Conservation (phyloP, 2,888 invertebrate genomes). For the Apodemia hepburni region DNA sequence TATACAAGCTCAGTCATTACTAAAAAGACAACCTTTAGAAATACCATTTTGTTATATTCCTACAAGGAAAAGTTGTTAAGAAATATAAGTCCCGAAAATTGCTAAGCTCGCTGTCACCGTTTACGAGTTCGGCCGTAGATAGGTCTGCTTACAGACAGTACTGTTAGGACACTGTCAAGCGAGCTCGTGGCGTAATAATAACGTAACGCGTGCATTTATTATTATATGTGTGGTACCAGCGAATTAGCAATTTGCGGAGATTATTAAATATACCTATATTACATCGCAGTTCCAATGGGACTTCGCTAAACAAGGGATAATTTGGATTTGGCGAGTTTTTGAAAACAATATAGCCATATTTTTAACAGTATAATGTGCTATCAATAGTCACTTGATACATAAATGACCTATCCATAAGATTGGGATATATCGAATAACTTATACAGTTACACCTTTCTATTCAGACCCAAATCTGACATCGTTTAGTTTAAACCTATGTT, state of each 20-base stretch:
- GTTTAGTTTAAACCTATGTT: background rate
- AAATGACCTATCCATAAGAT: too few relatives aligned
- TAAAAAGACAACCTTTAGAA: slow-evolving; percentile 3
- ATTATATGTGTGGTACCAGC: background rate
- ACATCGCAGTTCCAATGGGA: background rate
- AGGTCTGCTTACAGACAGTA: too few relatives aligned
- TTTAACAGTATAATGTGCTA: too few relatives aligned
- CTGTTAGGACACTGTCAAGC: too few relatives aligned
- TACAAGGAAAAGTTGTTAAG: background rate
- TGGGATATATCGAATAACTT: too few relatives aligned
- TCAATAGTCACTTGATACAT: too few relatives aligned
- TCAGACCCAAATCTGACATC: background rate
- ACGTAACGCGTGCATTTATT: background rate
- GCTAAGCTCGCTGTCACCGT: too few relatives aligned
- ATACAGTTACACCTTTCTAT: too few relatives aligned
- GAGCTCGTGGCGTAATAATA: background rate
- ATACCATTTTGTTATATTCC: background rate
- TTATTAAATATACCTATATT: background rate
- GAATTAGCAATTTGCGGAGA: background rate
- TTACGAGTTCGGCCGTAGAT: too few relatives aligned
- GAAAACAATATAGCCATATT: too few relatives aligned
- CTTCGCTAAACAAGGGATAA: background rate
- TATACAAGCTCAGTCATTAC: slow-evolving; percentile 1
- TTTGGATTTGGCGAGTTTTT: too few relatives aligned
- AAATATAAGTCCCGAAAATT: too few relatives aligned